Base-by-base conservation (phyloP, 53 echinoderm and acorn worm species). In the Holothuria leucospilota region DNA sequence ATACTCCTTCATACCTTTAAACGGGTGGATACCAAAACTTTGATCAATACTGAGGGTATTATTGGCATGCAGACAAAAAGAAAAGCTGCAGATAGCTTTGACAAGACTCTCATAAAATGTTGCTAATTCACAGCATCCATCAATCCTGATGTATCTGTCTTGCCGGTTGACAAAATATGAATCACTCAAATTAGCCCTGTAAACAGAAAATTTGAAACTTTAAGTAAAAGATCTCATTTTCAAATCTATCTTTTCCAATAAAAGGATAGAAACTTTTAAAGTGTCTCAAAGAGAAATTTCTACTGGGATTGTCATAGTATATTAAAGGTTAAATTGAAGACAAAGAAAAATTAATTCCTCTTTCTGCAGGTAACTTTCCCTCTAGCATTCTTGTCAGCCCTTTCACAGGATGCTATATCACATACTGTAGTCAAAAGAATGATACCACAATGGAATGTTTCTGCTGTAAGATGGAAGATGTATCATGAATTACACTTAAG, bases 81-180 rank as follows among this genome's bases (percentile, higher is more conserved):
- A 95, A 71, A 95, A 91, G 6, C 88, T 84, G 84, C 99, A 92
- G 59, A 99, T 91, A 21, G 93, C 87, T 24, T 91, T 46, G 16
- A 99, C 95, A 10, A 99, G 85, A 29, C 87, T 68, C 63, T 86
- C 79, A 60, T 95, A 99, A 88, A 99, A 99, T 46, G 89, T 83
- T 20, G 89, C 95, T 58, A 99, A 29, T 27, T 85, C 88, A 71
- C 93, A 92, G 89, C 93, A 93, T 73, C 93, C 84, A 75, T 83
- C 88, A 10, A 99, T 85, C 69, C 93, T 79, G 29, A 99, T 87
- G 69, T 95, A 95, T 53, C 99, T 92, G 85, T 99, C 99, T 86
- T 99, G 99, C 4, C 99, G 92, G 64, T 99, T 95, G 59, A 90
- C 92, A 90, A 99, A 99, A 84, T 99, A 99, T 63, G 86, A 80